These are phyloP conservation scores for Ichneumon xanthorius DNA, from an alignment of 2,888 invertebrate species.

Conservation along the genomic window DNA sequence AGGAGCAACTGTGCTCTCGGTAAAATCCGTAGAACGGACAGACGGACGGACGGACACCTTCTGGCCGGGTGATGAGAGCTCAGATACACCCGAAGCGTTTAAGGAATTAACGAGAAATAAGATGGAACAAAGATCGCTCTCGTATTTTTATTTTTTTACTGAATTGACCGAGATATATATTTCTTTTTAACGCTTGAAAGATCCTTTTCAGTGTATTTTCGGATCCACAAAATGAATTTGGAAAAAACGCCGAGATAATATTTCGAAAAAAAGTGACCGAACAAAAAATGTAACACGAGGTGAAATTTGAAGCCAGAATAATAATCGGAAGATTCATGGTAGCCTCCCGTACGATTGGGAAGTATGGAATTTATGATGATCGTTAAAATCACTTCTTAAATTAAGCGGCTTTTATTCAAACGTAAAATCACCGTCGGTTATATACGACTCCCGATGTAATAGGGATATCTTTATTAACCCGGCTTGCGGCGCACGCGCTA, in stretches of 20 bases:
- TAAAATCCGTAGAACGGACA: not conserved
- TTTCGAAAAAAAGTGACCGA: not conserved
- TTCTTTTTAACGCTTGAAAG: not conserved
- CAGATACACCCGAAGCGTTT: not conserved
- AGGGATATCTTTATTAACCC: conserved; percentile 77
- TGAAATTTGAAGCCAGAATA: conserved; percentile 37
- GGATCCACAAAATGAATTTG: not conserved
- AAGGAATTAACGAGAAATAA: conserved; percentile 20
- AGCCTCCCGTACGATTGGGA: conserved; percentile 56
- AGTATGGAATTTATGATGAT: conserved; percentile 70
- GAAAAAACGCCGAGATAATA: not conserved
- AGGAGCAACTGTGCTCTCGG: conserved; percentile 15
- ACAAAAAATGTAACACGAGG: not conserved
- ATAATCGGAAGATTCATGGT: conserved; percentile 54
- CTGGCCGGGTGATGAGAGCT: conserved; percentile 28
- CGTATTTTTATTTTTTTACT: not conserved
- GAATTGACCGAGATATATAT: not conserved
- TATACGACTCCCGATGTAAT: conserved; percentile 65
- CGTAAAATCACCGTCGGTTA: conserved; percentile 70
- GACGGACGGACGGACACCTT: conserved; percentile 57
- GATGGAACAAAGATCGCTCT: not conserved
- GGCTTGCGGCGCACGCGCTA: conserved; percentile 28
- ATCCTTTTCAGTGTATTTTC: not conserved
- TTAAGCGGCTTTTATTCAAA: conserved; percentile 74
- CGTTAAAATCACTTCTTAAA: conserved; percentile 74